A percentile compares a stretch with the other conserved stretches of the same genome.
phyloP scores from a whole-genome alignment of 2,113 vertebrate species.

The Ammodytes dubius region DNA sequence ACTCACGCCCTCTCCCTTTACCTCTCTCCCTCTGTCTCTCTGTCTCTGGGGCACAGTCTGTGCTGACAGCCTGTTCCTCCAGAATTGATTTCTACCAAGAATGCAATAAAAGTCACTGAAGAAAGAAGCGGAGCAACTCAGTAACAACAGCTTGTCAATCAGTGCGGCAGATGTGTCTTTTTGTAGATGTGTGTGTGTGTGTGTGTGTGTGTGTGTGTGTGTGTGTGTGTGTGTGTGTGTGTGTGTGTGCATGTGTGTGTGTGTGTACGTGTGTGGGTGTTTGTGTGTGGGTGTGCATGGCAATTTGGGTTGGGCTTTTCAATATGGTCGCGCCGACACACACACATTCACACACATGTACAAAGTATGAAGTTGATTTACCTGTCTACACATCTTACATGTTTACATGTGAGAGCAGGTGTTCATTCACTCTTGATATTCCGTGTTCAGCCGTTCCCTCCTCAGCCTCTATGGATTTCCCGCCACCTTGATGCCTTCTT shows the following conservation, averaged over 20 bases:
- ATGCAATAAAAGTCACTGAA: conserved; percentile 75
- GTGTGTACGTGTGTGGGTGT: conserved; percentile 7
- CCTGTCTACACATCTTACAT: neutral
- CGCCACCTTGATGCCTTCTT: conserved; percentile 37
- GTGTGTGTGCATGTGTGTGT: no score
- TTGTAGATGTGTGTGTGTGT: conserved; percentile 3
- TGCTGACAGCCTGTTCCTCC: conserved; percentile 70
- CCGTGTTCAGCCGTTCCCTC: neutral
- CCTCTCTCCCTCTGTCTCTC: neutral
- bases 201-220: neutral
- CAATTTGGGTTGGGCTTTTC: conserved; percentile 1
- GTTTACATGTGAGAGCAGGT: conserved; percentile 2
- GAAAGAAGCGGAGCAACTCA: conserved; percentile 54
- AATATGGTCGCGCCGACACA: neutral
- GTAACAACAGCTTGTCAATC: conserved; percentile 73
- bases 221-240: no score
- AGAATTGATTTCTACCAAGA: conserved; percentile 74
- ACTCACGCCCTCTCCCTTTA: conserved; percentile 26
- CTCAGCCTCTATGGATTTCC: conserved; percentile 60
- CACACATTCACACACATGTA: neutral
- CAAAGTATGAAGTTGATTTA: conserved; percentile 7
- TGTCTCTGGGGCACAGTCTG: conserved; percentile 69
- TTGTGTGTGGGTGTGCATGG: neutral
- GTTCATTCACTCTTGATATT: neutral
- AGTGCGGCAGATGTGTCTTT: conserved; percentile 15